Evolutionary conservation across 2,797 vertebrate genomes (phyloP).

Genomic region (Thaleichthys pacificus): DNA sequence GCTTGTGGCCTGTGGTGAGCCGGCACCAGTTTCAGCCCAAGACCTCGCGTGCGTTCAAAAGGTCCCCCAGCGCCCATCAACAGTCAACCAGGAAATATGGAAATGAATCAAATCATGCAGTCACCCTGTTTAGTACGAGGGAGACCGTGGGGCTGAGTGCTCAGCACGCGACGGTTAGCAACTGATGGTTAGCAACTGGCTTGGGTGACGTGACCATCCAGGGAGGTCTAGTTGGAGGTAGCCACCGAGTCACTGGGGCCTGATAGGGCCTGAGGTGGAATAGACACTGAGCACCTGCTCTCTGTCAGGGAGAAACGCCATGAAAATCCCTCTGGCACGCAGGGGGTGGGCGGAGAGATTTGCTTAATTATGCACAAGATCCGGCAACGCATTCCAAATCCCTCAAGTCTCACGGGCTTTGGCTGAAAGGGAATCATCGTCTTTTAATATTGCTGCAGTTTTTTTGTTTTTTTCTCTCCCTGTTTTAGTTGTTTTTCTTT

Average conservation of each 20-base stretch:
- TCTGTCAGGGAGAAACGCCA: conserved; percentile 39
- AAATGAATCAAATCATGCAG: conserved; percentile 4
- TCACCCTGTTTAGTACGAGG: conserved; percentile 26
- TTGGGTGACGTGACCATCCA: neutral
- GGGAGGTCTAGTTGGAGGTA: neutral
- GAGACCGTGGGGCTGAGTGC: too few relatives aligned
- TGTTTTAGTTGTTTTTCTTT: neutral
- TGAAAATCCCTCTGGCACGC: conserved; percentile 48
- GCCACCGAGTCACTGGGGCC: neutral
- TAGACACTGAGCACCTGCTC: conserved; percentile 45
- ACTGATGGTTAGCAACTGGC: neutral
- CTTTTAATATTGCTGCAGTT: conserved; percentile 48
- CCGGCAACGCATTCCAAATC: conserved; percentile 65
- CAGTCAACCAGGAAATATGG: conserved; percentile 27
- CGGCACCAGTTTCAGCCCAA: conserved; percentile 5
- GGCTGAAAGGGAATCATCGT: conserved; percentile 51
- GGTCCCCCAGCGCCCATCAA: conserved; percentile 7
- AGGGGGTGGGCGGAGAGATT: conserved; percentile 36
- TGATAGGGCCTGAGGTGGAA: conserved; percentile 29
- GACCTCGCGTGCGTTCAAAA: conserved; percentile 13
- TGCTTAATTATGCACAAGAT: conserved; percentile 72
- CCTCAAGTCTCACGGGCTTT: conserved; percentile 54
- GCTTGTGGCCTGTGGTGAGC: conserved; percentile 34
- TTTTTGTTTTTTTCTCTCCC: conserved; percentile 23
- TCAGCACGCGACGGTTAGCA: neutral